Conservation (phyloP, 1,140 invertebrate genomes). For the Achatina immaculata region DNA sequence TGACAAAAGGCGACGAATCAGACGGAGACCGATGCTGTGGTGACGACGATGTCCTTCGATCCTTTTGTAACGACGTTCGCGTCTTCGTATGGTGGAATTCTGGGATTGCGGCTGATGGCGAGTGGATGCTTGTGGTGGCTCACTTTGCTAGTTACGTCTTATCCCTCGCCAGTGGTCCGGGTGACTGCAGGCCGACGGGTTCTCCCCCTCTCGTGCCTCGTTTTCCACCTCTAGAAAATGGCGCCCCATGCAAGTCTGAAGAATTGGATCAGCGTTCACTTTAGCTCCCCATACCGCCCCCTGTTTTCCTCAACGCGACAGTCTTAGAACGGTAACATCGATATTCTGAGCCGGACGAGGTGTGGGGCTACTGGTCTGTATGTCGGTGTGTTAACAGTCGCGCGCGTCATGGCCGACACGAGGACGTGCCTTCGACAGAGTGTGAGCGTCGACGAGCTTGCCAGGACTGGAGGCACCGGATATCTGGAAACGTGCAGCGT, state of each 20-base stretch:
- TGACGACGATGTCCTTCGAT: neutral
- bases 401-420: neutral
- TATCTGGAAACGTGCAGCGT: neutral
- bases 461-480: neutral
- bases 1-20: neutral
- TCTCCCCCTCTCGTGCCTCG: neutral
- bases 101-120: neutral
- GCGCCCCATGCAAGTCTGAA: neutral
- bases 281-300: no score
- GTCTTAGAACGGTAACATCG: neutral
- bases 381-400: neutral
- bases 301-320: neutral
- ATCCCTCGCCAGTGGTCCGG: neutral
- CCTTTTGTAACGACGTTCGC: neutral
- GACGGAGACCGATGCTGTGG: neutral
- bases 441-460: neutral
- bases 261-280: neutral
- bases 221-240: neutral
- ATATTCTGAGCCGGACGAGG: neutral
- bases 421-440: neutral
- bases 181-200: neutral
- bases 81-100: neutral
- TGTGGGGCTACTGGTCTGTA: neutral
- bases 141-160: neutral
- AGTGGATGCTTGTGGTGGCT: no score